A percentile compares a stretch with the other conserved stretches of the same genome.
Conservation (phyloP, 2,888 invertebrate species). For the Amblyjoppa fuscipennis region DNA sequence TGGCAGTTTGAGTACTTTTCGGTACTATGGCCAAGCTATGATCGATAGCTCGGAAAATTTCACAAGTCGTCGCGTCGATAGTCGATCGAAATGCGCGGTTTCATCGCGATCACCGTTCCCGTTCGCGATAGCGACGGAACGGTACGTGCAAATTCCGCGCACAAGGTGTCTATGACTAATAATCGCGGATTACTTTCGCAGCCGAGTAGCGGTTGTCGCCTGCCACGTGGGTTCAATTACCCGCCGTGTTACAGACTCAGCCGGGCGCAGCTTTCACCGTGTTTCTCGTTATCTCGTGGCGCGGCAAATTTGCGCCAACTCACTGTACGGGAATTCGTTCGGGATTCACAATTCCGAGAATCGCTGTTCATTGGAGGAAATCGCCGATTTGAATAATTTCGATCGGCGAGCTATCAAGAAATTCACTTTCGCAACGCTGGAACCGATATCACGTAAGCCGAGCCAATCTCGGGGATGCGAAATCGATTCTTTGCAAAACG, state of each 20-base stretch:
- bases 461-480: constrained; percentile 25
- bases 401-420: background rate
- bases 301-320: constrained; percentile 14
- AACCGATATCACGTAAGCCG: constrained; percentile 5
- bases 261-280: constrained; percentile 56
- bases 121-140: constrained; percentile 14
- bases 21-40: no score
- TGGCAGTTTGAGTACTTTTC: no score
- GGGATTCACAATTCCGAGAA: constrained; percentile 19
- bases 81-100: background rate
- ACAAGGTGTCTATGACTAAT: constrained; percentile 53
- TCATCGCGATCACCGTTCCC: constrained; percentile 12
- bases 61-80: background rate
- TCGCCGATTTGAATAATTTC: constrained; percentile 41
- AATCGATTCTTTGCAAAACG: constrained; percentile 39
- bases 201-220: constrained; percentile 30
- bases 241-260: constrained; percentile 21
- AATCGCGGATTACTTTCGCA: constrained; percentile 64
- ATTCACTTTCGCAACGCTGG: background rate
- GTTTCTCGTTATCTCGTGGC: constrained; percentile 18
- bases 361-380: background rate
- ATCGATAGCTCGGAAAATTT: background rate
- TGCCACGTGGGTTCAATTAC: constrained; percentile 55
- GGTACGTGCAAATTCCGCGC: constrained; percentile 39
- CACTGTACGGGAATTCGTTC: constrained; percentile 38